Percentiles rank a stretch among this genome's conserved stretches.
These are phyloP conservation scores for Microvelia longipes DNA, from an alignment of 1,140 invertebrate genomes.

Conservation along the genomic window DNA sequence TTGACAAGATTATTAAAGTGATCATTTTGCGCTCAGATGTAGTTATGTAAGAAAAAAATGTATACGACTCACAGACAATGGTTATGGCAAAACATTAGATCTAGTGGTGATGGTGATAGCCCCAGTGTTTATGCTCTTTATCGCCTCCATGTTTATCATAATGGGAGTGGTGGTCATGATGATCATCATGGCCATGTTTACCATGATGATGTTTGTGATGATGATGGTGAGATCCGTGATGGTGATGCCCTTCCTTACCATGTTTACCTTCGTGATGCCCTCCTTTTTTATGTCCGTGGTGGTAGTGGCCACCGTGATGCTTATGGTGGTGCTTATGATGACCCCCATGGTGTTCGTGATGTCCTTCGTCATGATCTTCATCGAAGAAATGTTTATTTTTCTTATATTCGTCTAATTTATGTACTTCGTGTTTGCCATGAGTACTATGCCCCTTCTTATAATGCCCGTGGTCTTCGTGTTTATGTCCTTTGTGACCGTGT, in stretches of 20 bases:
- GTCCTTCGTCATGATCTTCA: conserved; percentile 43
- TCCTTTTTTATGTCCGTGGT: conserved; percentile 43
- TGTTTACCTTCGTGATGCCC: conserved; percentile 42
- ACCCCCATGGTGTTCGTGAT: conserved; percentile 42
- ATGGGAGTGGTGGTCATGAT: conserved; percentile 44
- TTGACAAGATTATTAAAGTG: too few species aligned
- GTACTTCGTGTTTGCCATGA: conserved; percentile 47
- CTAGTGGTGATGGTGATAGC: conserved; percentile 25
- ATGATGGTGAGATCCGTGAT: conserved; percentile 42
- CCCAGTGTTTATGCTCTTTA: conserved; percentile 48
- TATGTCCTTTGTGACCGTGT: conserved; percentile 46
- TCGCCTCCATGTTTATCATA: conserved; percentile 51
- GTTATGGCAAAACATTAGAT: neutral
- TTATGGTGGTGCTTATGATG: conserved; percentile 36
- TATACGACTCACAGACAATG: too few species aligned
- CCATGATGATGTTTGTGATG: conserved; percentile 48
- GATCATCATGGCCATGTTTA: conserved; percentile 45
- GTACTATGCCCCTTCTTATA: conserved; percentile 47
- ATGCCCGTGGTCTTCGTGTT: conserved; percentile 42
- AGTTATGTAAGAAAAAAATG: too few species aligned
- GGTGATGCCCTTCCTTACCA: conserved; percentile 41
- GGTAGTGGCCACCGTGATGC: neutral
- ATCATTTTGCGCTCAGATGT: too few species aligned
- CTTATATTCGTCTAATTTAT: conserved; percentile 53
- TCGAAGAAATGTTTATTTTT: conserved; percentile 53